These are phyloP conservation scores for Heterodera filipjevi DNA, from an alignment of 2,888 invertebrate species.

Conservation along the genomic window DNA sequence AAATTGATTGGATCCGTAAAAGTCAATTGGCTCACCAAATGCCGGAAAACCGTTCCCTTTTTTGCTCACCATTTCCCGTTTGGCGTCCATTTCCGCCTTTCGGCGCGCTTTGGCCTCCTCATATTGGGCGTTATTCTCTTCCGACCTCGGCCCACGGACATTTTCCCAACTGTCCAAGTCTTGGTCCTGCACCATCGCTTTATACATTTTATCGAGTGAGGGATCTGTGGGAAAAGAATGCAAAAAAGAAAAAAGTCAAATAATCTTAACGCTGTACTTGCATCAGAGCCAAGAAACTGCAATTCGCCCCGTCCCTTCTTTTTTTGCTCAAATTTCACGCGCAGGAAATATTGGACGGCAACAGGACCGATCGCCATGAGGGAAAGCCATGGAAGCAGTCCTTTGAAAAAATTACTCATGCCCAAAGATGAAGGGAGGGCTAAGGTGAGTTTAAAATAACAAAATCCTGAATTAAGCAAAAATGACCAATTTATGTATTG, in stretches of 20 bases:
- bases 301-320: neutral
- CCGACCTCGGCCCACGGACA: conserved; percentile 62
- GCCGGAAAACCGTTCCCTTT: neutral
- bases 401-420: neutral
- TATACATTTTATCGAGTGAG: neutral
- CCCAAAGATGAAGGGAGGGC: neutral
- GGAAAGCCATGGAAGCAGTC: neutral
- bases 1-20: too few species aligned
- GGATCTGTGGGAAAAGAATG: neutral
- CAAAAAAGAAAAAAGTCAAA: neutral
- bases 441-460: too few species aligned
- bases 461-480: too few species aligned
- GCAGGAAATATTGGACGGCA: neutral
- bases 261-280: neutral
- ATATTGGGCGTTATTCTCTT: conserved; percentile 51
- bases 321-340: neutral
- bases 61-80: conserved; percentile 8
- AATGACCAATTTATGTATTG: too few species aligned
- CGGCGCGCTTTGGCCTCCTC: conserved; percentile 10
- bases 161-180: conserved; percentile 58
- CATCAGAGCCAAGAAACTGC: neutral
- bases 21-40: too few species aligned
- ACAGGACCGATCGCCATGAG: neutral
- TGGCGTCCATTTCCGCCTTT: neutral
- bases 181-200: neutral